Base-by-base conservation (phyloP, 2,797 vertebrate species). In the Loris lydekkerianus region DNA sequence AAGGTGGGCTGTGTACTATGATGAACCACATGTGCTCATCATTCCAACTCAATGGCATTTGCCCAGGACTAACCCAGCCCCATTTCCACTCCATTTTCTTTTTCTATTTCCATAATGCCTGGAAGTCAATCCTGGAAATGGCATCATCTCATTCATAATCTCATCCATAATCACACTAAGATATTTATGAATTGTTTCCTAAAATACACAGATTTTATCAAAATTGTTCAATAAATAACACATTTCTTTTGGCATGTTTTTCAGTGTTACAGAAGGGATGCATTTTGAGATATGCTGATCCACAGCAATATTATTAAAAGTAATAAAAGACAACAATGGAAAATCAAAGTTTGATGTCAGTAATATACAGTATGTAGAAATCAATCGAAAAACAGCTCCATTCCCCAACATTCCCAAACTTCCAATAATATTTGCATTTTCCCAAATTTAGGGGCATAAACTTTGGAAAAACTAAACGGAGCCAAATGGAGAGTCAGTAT, bases 301-400 rank as follows among this genome's bases (percentile, higher is more conserved):
- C 43, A 85, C 23, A 78, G 34, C 73, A 60, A 92, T 56, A 88
- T 85, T 89, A 89, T 40, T 88, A 43, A 92, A 97, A 90, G 29
- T 73, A 85, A 92, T 81, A 80, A 95, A 93, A 89, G 29, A 84
- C 70, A 65, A 93, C 67, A 58, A 46, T 95, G 29, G 23, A 73
- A 89, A 80, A 86, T 75, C 4, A 40, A 92, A 27, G 3, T 61
- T n/a, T 85, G 5, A 92, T 46, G n/a, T 15, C 87, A 92, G 84
- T 75, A 84, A 61, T 61, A 46, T 25, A 53, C 49, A 15, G 14
- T 53, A 73, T 40, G 67, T 94, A 46, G 43, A 69, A 46, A 89
- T 84, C 34, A 84, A 43, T 82, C 72, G 82, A 70, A 53, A 76
- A 72, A 67, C 67, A 78, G 10, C 23, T 27, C 5, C 29, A 6